Conservation (phyloP, 2,113 vertebrate species). For the Gobio gobio region DNA sequence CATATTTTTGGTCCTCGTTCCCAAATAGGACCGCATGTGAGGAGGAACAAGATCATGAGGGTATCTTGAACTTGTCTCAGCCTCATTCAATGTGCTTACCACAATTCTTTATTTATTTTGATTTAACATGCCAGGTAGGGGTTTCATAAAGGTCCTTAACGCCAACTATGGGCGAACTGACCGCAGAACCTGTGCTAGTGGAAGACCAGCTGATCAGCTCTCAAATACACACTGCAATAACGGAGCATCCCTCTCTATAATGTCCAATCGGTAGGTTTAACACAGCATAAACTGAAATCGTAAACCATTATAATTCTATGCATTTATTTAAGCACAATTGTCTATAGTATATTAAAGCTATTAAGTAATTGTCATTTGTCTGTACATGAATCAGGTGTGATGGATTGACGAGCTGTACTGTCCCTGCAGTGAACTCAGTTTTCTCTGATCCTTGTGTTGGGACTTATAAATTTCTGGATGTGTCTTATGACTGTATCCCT, state of each 20-base stretch:
- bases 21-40: too few species aligned
- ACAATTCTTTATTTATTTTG: too few species aligned
- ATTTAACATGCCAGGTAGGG: neutral
- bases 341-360: neutral
- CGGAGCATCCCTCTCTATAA: neutral
- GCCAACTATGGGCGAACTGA: neutral
- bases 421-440: neutral
- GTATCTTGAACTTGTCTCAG: too few species aligned
- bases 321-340: neutral
- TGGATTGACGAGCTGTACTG: neutral
- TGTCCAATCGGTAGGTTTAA: neutral
- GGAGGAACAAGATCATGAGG: too few species aligned
- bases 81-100: too few species aligned
- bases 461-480: too few species aligned
- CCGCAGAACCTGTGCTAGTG: neutral
- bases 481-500: neutral
- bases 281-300: too few species aligned
- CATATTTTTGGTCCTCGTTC: neutral
- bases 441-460: constrained; percentile 7
- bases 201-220: too few species aligned
- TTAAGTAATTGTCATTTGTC: neutral
- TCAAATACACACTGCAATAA: neutral
- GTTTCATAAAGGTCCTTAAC: neutral
- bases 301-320: too few species aligned
- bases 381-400: constrained; percentile 12